Evolutionary conservation across 2,113 vertebrate genomes (phyloP), one percentile per base, ranked within the genome.

Genomic region (Coracopsis vasa): DNA sequence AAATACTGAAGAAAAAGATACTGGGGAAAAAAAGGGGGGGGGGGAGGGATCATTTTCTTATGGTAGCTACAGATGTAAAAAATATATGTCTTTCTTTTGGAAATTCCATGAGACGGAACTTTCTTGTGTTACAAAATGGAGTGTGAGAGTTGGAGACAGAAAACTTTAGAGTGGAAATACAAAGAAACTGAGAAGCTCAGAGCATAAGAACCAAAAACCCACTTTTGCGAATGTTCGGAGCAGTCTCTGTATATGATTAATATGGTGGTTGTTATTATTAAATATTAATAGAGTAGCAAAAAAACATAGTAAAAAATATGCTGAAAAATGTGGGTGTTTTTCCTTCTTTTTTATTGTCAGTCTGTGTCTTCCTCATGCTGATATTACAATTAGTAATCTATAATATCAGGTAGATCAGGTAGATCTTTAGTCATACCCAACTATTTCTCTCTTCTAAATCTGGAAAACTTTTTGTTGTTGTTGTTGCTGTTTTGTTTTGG

Each of bases 111-210:
- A 83, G 72, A 39, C 39, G 51, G 71, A 86, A 92, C 51, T 72
- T 94, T 93, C 90, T 96, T 92, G n/a, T 78, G 47, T 88, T 96
- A 90, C 82, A 92, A 84, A 93, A 90, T 90, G 82, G 69, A 74
- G 69, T 41, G 27, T 53, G 73, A 92, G 72, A 75, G 61, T 88
- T 3, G 1, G 39, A 77, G 62, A 50, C 66, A 66, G 51, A 74
- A 35, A 50, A 18, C 8, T 73, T 90, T 11, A 50, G 45, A 83
- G 56, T 7, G 73, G 56, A 72, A 88, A 80, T 45, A 70, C 33
- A 66, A 71, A 80, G 79, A 83, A 88, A 78, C n/a, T 67, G 65
- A 86, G 72, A 70, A 79, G 12, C 33, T 88, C 24, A 20, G 64
- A 86, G 35, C 21, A 37, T 45, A 60, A 54, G 61, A 83, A 74